Evolutionary conservation across 2,113 vertebrate genomes (phyloP).

Genomic region (Channa argus): DNA sequence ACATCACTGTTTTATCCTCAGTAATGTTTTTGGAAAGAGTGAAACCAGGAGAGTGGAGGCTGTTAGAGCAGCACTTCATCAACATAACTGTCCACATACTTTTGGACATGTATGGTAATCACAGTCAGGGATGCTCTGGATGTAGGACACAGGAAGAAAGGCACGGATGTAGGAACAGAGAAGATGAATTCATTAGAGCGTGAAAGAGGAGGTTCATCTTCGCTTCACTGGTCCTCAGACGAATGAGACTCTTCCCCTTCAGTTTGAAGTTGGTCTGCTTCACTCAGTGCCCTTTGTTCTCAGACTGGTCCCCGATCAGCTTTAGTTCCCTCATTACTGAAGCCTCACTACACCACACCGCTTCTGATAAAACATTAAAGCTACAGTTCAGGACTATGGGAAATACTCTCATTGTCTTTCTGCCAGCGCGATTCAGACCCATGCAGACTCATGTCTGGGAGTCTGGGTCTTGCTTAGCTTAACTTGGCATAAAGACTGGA

Average conservation of each 20-base stretch:
- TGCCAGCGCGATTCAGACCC: too few relatives aligned
- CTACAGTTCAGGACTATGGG: background rate
- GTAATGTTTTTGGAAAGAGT: too few relatives aligned
- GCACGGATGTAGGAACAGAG: background rate
- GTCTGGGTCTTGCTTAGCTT: too few relatives aligned
- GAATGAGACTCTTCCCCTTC: background rate
- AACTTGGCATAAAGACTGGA: too few relatives aligned
- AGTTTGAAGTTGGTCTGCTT: background rate
- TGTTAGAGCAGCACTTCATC: background rate
- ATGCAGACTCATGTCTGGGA: background rate
- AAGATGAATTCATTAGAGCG: slow-evolving; percentile 9
- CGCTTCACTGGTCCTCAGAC: slow-evolving; percentile 3
- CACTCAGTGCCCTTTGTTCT: background rate
- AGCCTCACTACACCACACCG: background rate
- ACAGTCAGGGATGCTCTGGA: background rate
- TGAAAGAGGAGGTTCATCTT: background rate
- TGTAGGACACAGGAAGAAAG: background rate
- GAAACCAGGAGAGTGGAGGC: too few relatives aligned
- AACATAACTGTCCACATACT: slow-evolving; percentile 1
- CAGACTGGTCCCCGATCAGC: background rate
- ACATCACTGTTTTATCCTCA: too few relatives aligned
- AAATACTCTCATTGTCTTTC: too few relatives aligned
- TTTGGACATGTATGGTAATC: background rate
- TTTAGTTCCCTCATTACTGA: background rate
- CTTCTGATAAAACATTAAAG: background rate